These are phyloP conservation scores for Drosophila mayaguana DNA, from an alignment of 2,888 invertebrate genomes.

Conservation along the genomic window DNA sequence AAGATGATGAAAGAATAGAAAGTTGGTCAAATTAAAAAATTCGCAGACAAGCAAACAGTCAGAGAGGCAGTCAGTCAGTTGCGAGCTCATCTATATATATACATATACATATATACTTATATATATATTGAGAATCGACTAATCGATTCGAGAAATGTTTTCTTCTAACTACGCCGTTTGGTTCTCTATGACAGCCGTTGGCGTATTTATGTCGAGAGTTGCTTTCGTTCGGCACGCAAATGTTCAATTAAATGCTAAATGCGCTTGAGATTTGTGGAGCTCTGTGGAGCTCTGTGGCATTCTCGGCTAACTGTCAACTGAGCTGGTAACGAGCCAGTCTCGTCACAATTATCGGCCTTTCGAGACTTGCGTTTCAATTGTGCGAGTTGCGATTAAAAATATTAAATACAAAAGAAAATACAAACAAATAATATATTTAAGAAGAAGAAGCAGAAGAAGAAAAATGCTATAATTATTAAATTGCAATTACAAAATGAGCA, in stretches of 20 bases:
- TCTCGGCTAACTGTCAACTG: conserved; percentile 47
- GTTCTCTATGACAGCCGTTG: neutral
- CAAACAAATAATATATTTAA: neutral
- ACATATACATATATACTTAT: neutral
- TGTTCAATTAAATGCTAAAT: conserved; percentile 68
- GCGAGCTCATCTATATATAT: neutral
- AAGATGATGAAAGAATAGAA: conserved; percentile 15
- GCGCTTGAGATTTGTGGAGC: conserved; percentile 21
- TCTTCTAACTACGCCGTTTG: conserved; percentile 6
- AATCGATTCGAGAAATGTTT: conserved; percentile 22
- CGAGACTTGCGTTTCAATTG: conserved; percentile 31
- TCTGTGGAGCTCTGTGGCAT: conserved; percentile 14
- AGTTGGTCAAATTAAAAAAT: conserved; percentile 12
- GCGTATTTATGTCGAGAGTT: conserved; percentile 34
- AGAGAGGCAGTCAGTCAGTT: neutral
- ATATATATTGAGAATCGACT: conserved; percentile 12
- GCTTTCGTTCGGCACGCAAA: conserved; percentile 64
- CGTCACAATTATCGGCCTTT: conserved; percentile 40
- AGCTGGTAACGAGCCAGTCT: conserved; percentile 38
- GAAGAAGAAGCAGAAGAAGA: neutral
- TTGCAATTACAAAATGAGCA: conserved; percentile 53
- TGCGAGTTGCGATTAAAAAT: conserved; percentile 28
- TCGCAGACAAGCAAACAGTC: neutral
- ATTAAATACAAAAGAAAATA: conserved; percentile 7
- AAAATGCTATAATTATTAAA: conserved; percentile 66